phyloP scores from a whole-genome alignment of 2,888 invertebrate genomes.

The Dolichopus griseipennis region DNA sequence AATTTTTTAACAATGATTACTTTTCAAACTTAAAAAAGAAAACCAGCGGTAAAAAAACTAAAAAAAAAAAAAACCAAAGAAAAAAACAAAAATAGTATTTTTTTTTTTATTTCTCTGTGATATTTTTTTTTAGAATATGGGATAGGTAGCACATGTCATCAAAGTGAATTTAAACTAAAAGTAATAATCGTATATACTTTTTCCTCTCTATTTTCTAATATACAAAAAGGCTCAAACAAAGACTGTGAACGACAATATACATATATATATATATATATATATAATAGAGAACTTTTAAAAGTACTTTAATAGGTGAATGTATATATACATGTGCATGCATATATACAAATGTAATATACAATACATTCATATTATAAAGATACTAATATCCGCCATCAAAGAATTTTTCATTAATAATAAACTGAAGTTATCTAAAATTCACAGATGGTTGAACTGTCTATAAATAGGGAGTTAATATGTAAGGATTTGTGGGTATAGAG shows the following conservation, averaged over 20 bases:
- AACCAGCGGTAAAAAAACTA: too few species aligned
- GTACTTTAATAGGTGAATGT: neutral
- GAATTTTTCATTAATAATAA: slow-evolving; percentile 7
- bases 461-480: neutral
- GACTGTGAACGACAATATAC: neutral
- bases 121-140: neutral
- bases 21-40: too few species aligned
- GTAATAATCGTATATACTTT: neutral
- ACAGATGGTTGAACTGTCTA: neutral
- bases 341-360: neutral
- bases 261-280: too few species aligned
- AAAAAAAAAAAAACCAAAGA: too few species aligned
- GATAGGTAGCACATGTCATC: slow-evolving; percentile 2
- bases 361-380: neutral
- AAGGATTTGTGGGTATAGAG: neutral
- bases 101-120: too few species aligned
- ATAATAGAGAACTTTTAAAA: neutral
- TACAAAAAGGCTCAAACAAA: too few species aligned
- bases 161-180: slow-evolving; percentile 2
- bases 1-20: too few species aligned
- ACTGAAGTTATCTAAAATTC: slow-evolving; percentile 8
- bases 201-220: too few species aligned
- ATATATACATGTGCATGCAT: neutral
- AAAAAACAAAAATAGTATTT: too few species aligned
- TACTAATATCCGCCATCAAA: neutral